Evolutionary conservation across 2,113 vertebrate species (phyloP), one percentile per base, ranked within the genome.

Genomic region (Mixornis gularis): DNA sequence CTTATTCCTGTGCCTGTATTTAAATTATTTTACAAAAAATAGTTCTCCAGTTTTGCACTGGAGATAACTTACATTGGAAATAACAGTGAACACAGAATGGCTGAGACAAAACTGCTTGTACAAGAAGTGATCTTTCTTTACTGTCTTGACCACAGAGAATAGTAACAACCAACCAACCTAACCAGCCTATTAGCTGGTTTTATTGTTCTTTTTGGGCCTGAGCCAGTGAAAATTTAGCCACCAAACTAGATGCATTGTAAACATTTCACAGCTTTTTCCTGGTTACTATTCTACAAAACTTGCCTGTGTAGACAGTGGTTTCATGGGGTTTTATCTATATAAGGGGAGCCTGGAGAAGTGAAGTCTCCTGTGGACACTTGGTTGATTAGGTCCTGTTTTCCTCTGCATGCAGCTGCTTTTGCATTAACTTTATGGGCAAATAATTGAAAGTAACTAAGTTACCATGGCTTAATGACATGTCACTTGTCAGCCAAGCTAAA

Each of bases 401-500:
- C 68, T 49, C 25, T 46, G 72, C 79, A 76, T 10, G 15, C 56
- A 82, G 27, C 13, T 65, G 49, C 19, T 87, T 77, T 38, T 72
- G 41, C 20, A 15, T 0, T 2, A 44, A 79, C 17, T 69, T 82
- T 41, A 49, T 29, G 7, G 15, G 15, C 17, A 85, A 77, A 90
- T 90, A 85, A 79, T 87, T 82, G n/a, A 76, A 87, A 82, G 82
- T 87, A 94, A 49, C 63, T 69, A 92, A 76, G 71, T 62, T 82
- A 87, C 76, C 46, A 49, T 16, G 49, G 44, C 29, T 88, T 94
- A 93, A 90, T 77, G 63, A 77, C 25, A 49, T 25, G 13, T 1
- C 7, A 13, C 41, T 43, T 65, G 44, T 53, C 51, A 72, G 3
- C 21, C 40, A 46, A 79, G 15, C 13, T 27, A 72, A 83, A 87